Base-by-base conservation (phyloP, 53 echinoderm and acorn worm species). In the Echinometra lucunter region DNA sequence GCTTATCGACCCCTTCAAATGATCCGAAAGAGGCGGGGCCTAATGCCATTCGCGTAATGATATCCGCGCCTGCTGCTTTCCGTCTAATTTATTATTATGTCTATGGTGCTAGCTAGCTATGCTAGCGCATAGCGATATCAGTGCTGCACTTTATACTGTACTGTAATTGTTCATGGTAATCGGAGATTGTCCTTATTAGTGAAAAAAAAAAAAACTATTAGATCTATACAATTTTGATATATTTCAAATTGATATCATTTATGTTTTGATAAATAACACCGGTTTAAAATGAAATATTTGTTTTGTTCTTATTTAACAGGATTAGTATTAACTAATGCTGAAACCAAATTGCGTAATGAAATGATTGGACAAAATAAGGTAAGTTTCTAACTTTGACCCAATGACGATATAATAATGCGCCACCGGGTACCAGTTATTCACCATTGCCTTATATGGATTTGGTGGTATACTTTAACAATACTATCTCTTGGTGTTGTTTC, bases 341-440 rank as follows among this genome's bases (percentile, higher is more conserved):
- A 42, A 78, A 40, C 18, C 42, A 78, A 78, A 81, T 44, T 44
- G 80, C 19, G 30, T 85, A 49, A 85, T 49, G 85, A 47, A 47
- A 47, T 10, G 45, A 85, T 16, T 18, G 13, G 85, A n/a, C n/a
- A 85, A 85, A 83, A 49, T 47, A 47, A 16, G 81, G 85, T 85
- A 85, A 85, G 85, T 85, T 85, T 85, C 85, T 85, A 85, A 85
- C 85, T 85, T 85, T 85, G 85, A 85, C 85, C 83, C 85, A 85
- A 85, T 85, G 85, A 85, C 85, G 85, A 30, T 47, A 85, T 53
- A 28, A 85, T 47, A 44, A 82, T 82, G 32, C 5, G 23, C 8
- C 13, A 13, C 13, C 56, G 56, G 27, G n/a, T 66, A 27, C 66
- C 66, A 7, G 32, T 74, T 37, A 42, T 78, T 18, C 28, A 78